A percentile compares a stretch with the other conserved stretches of the same genome.
These are phyloP conservation scores for Astur gentilis DNA, from an alignment of 2,113 vertebrate genomes.

Conservation along the genomic window DNA sequence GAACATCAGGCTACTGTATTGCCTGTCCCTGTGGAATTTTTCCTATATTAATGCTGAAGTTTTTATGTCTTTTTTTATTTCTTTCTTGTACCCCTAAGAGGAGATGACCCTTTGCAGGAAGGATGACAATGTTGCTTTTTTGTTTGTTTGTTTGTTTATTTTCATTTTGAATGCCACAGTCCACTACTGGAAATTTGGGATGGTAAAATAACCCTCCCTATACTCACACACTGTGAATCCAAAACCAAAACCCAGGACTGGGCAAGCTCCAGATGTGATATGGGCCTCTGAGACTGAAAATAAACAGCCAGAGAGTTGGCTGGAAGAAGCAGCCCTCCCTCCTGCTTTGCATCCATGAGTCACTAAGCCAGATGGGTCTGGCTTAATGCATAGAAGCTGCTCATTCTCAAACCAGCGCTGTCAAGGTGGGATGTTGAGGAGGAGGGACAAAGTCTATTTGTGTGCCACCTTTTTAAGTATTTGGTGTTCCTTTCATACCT, in stretches of 20 bases:
- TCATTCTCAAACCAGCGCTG: background rate
- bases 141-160: background rate
- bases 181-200: background rate
- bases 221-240: background rate
- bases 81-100: background rate
- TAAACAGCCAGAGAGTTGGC: background rate
- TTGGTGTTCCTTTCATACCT: constrained; percentile 13
- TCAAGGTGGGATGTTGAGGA: background rate
- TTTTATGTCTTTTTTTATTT: background rate
- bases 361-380: background rate
- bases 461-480: background rate
- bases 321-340: background rate
- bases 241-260: constrained; percentile 23
- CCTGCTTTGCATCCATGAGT: background rate
- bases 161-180: background rate
- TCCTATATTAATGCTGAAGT: background rate
- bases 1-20: background rate
- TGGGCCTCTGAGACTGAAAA: constrained; percentile 2
- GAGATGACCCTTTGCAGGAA: background rate
- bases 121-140: background rate
- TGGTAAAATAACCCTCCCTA: background rate
- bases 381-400: background rate
- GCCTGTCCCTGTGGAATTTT: background rate
- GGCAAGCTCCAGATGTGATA: background rate
- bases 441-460: background rate